Base-by-base conservation (phyloP, 2,888 invertebrate genomes). In the Eumerus sabulonum region DNA sequence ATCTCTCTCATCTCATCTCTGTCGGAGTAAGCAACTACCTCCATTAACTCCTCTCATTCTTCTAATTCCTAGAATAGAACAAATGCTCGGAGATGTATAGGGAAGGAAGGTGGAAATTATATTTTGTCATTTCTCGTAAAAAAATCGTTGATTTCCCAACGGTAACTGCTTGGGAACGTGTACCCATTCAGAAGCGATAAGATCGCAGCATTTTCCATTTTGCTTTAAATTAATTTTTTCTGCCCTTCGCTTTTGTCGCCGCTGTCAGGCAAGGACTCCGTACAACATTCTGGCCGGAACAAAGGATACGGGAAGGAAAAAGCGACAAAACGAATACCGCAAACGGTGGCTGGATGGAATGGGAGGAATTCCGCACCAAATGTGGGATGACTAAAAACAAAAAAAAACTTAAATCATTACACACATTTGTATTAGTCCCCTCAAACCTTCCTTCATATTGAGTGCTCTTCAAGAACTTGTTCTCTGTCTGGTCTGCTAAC, bases 111-210 rank as follows among this genome's bases (percentile, higher is more conserved):
- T 5, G 36, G 53, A 67, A 62, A 67, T 40, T 73, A 72, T 53
- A 72, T 77, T 73, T 73, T 57, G 72, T 67, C 72, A 72, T 66
- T 40, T 38, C 42, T 42, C 50, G 44, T 40, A 60, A 57, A 77
- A 48, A 35, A 59, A 66, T 57, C 40, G 12, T 67, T 77, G 77
- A 77, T 77, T 77, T 77, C 77, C 77, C 77, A 67, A 63, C 67
- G 77, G 77, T 73, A 77, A 76, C 66, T 71, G 71, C 50, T 60
- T 76, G 66, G 18, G 42, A 64, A 71, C 64, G 48, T 60, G 71
- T 71, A 70, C 51, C 59, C 53, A 77, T 77, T 77, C 67, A 73
- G 51, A 62, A 67, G 73, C 53, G 77, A 73, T 77, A 77, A 72
- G 72, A 63, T 77, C 77, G 38, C 60, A 67, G 42, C 9, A 57